Evolutionary conservation across 30 jellyfish, hydroid and myxozoan species (phyloP).

Genomic region (Cassiopea andromeda): DNA sequence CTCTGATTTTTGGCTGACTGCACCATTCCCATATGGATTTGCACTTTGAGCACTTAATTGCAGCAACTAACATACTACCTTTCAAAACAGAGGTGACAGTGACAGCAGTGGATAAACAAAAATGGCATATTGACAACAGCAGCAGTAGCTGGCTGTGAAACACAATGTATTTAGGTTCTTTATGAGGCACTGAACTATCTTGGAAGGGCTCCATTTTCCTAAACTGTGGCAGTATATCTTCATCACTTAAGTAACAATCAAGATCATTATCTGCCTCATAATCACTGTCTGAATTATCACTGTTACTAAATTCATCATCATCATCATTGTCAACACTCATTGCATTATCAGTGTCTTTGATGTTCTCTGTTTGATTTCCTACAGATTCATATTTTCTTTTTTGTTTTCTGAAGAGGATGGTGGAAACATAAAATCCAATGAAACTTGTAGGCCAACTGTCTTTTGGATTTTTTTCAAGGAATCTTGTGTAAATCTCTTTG

Average conservation of each 20-base stretch:
- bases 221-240: slow-evolving; percentile 32
- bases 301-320: slow-evolving; percentile 34
- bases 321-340: slow-evolving; percentile 48
- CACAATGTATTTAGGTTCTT: slow-evolving; percentile 25
- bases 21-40: slow-evolving; percentile 62
- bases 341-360: slow-evolving; percentile 44
- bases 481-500: slow-evolving; percentile 22
- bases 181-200: slow-evolving; percentile 25
- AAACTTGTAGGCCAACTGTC: slow-evolving; percentile 17
- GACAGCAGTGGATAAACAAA: slow-evolving; percentile 42
- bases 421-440: slow-evolving; percentile 27
- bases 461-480: slow-evolving; percentile 7
- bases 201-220: slow-evolving; percentile 50
- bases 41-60: slow-evolving; percentile 29
- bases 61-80: slow-evolving; percentile 54
- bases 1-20: slow-evolving; percentile 54
- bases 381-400: slow-evolving; percentile 30
- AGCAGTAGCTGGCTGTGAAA: slow-evolving; percentile 48
- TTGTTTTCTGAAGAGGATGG: slow-evolving; percentile 42
- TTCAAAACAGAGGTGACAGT: slow-evolving; percentile 48
- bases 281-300: slow-evolving; percentile 27
- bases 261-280: slow-evolving; percentile 34
- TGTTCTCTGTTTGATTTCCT: slow-evolving; percentile 22
- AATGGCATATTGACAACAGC: slow-evolving; percentile 55
- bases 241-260: slow-evolving; percentile 26